Conservation (phyloP, 2,113 vertebrate species). For the Rattus norvegicus region GRCr8 NC_086029.1:33089001-33089500, state of each 20-base stretch:
- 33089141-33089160: not conserved
- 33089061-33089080: not conserved
- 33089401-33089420: not conserved
- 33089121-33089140: not conserved
- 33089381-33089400: not conserved
- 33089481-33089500: not conserved
- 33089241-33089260: not conserved
- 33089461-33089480: not conserved
- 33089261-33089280: not conserved
- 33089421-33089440: not conserved
- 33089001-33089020: not conserved
- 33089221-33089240: not conserved
- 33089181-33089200: not conserved
- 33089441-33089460: not conserved
- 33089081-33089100: not conserved
- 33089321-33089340: not conserved
- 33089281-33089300: not conserved
- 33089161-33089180: not conserved
- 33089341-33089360: not conserved
- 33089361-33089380: not conserved
- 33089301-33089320: not conserved
- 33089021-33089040: not conserved
- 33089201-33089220: not conserved
- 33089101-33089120: not conserved
- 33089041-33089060: not conserved